Base-by-base conservation (phyloP, 2,888 invertebrate genomes). In the Mimumesa dahlbomi region DNA sequence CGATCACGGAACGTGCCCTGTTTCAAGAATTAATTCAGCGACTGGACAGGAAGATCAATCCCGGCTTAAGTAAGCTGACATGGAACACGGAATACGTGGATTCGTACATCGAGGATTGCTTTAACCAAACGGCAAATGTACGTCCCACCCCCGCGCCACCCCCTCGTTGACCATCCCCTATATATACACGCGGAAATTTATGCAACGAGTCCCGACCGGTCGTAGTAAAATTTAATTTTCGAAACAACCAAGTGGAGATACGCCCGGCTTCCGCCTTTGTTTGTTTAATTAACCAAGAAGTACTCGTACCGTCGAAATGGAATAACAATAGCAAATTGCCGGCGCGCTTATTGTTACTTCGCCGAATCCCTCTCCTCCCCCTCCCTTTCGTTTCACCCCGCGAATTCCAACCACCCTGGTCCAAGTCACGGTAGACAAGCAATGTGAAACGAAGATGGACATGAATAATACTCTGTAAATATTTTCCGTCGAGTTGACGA, bases 71-170 rank as follows among this genome's bases (percentile, higher is more conserved):
- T 19, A 94, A 93, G 84, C 88, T 95, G 3, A 94, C 93, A 2
- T 96, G 95, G 94, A 93, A 92, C 38, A 92, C 94, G 4, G 94
- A 94, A 63, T 91, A 94, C 84, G 93, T 93, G 19, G 95, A 95
- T 83, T 92, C 92, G 9, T 95, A 94, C 83, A 93, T 95, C 80
- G 92, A 92, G 9, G 94, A 94, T 80, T 94, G 95, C 84, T 93
- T 93, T 16, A 90, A 91, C 46, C 91, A 93, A 83, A 93, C 94
- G 21, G 91, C 92, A 29, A 93, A 93, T 89, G 94, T 94, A 88
- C 85, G 85, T 77, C 85, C 85, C 36, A 7, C 38, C n/a, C 48
- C 14, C 21, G 21, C 36, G 34, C 19, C 49, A 43, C 38, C 2
- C 25, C 7, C 25, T 21, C 42, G 48, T 34, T 29, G 36, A 57